phyloP scores from a whole-genome alignment of 2,113 vertebrate genomes.

The Emydura subglobosa region DNA sequence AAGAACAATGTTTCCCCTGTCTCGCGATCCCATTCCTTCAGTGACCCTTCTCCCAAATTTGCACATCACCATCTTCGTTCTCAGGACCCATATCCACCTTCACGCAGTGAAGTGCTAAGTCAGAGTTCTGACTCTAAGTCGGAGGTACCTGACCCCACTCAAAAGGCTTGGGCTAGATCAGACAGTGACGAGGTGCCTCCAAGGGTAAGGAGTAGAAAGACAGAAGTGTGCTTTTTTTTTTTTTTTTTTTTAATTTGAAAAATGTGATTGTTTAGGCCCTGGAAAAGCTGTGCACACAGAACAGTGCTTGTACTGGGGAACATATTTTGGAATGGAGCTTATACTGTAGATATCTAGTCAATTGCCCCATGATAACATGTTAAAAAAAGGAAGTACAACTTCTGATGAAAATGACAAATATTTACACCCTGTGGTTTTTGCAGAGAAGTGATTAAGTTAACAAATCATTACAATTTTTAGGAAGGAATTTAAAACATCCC shows the following conservation, averaged over 20 bases:
- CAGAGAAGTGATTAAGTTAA: conserved; percentile 53
- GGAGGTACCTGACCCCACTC: conserved; percentile 82
- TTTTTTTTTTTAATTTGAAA: conserved; percentile 58
- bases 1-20: conserved; percentile 92
- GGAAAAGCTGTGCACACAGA: background rate
- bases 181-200: conserved; percentile 93
- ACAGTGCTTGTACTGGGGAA: conserved; percentile 5
- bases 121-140: conserved; percentile 89
- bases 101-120: conserved; percentile 90
- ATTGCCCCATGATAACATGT: conserved; percentile 13
- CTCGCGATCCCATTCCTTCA: conserved; percentile 92
- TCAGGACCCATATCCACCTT: conserved; percentile 89
- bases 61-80: conserved; percentile 93
- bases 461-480: conserved; percentile 48
- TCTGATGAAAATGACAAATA: conserved; percentile 33
- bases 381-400: conserved; percentile 26
- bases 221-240: conserved; percentile 71
- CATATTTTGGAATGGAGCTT: conserved; percentile 51
- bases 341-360: background rate
- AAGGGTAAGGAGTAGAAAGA: conserved; percentile 92
- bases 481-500: conserved; percentile 52
- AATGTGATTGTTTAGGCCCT: conserved; percentile 55
- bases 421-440: conserved; percentile 49
- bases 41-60: conserved; percentile 93
- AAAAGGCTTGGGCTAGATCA: conserved; percentile 89